Percentiles rank a stretch among this genome's conserved stretches.
These are phyloP conservation scores for Stichodactyla helianthus DNA, from an alignment of 64 coral and sea anemone genomes.

Conservation along the genomic window DNA sequence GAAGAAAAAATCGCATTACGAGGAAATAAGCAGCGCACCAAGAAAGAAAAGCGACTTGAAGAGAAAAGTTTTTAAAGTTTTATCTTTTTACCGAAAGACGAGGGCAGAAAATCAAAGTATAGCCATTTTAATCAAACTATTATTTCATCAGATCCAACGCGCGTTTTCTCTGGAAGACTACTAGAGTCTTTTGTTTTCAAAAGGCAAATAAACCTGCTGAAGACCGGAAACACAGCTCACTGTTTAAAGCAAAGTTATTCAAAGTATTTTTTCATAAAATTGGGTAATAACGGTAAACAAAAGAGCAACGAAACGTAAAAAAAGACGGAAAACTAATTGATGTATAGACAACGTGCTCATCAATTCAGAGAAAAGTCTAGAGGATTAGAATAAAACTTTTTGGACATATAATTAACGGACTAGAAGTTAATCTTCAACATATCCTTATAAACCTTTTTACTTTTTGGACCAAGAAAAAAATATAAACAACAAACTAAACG, in stretches of 20 bases:
- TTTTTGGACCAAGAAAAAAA: neutral
- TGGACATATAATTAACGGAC: neutral
- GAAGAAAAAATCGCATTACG: too few relatives aligned
- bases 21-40: too few relatives aligned
- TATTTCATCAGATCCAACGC: neutral
- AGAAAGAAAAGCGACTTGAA: too few relatives aligned
- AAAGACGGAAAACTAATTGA: neutral
- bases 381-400: too few relatives aligned
- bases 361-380: neutral
- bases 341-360: neutral
- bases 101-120: too few relatives aligned
- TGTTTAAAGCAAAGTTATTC: neutral
- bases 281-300: neutral
- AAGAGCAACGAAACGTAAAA: neutral
- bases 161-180: neutral
- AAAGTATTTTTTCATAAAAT: conserved; percentile 21
- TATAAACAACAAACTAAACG: neutral
- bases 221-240: conserved; percentile 2
- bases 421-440: neutral
- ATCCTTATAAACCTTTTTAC: neutral
- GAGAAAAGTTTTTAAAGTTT: too few relatives aligned
- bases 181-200: conserved; percentile 4
- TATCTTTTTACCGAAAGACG: too few relatives aligned
- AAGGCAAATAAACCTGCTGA: neutral
- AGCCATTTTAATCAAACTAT: neutral